Conservation (phyloP, 2,888 invertebrate genomes). For the Parnassius smintheus region DNA sequence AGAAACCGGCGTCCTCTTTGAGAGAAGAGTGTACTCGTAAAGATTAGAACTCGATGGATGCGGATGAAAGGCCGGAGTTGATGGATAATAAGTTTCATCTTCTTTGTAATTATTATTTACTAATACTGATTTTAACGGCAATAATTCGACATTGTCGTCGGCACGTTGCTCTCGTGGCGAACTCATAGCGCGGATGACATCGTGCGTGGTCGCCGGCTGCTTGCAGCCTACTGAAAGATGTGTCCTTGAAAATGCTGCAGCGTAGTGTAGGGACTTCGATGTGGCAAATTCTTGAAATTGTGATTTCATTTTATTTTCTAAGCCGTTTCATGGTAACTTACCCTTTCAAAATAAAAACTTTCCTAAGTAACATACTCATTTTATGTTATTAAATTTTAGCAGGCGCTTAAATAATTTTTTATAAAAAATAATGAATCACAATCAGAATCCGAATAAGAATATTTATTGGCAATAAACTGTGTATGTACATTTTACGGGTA, state of each 20-base stretch:
- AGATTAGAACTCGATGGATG: conserved; percentile 65
- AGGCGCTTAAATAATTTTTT: conserved; percentile 6
- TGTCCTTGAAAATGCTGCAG: conserved; percentile 46
- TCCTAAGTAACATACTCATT: not conserved
- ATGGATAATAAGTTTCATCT: conserved; percentile 69
- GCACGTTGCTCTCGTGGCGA: conserved; percentile 58
- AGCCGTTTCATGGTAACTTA: too few relatives aligned
- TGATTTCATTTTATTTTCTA: not conserved
- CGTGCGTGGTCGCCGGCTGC: conserved; percentile 51
- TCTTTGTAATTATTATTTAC: conserved; percentile 69
- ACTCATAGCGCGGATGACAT: conserved; percentile 64
- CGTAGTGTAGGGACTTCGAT: conserved; percentile 34
- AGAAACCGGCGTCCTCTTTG: conserved; percentile 76
- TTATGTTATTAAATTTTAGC: conserved; percentile 6
- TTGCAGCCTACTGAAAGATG: conserved; percentile 53
- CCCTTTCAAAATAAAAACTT: too few relatives aligned
- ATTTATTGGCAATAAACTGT: too few relatives aligned
- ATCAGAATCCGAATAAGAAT: not conserved
- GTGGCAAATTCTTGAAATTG: conserved; percentile 19
- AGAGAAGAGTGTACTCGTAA: conserved; percentile 69
- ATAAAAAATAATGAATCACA: not conserved
- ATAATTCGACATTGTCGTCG: conserved; percentile 68
- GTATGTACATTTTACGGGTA: too few relatives aligned
- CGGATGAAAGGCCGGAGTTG: conserved; percentile 53
- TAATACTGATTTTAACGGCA: conserved; percentile 70